These are phyloP conservation scores for Drosophila sp. DNA, from an alignment of 1,140 invertebrate genomes.

Conservation along the genomic window DNA sequence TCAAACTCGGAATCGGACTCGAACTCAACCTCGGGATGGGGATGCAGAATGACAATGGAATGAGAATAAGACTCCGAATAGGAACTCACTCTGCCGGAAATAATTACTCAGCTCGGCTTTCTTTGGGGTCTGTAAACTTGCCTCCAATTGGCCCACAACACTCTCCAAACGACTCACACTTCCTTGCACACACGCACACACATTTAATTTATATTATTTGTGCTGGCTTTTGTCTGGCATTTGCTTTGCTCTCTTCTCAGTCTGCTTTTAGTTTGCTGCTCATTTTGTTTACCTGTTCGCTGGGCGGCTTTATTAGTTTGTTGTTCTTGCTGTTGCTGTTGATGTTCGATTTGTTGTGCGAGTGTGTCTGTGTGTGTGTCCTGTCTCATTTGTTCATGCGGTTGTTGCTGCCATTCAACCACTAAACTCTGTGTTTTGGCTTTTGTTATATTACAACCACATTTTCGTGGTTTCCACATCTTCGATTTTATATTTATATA, in stretches of 20 bases:
- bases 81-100: slow-evolving; percentile 66
- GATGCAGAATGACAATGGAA: slow-evolving; percentile 3
- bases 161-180: neutral
- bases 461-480: slow-evolving; percentile 66
- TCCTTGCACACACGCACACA: slow-evolving; percentile 1
- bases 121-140: slow-evolving; percentile 47
- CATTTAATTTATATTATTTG: slow-evolving; percentile 83
- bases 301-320: slow-evolving; percentile 67
- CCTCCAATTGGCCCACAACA: slow-evolving; percentile 9
- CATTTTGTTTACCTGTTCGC: slow-evolving; percentile 67
- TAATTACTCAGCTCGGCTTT: slow-evolving; percentile 80
- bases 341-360: slow-evolving; percentile 29
- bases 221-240: slow-evolving; percentile 73
- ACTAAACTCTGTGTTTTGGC: slow-evolving; percentile 79
- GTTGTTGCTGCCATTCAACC: slow-evolving; percentile 74
- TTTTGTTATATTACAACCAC: slow-evolving; percentile 74
- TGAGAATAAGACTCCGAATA: neutral
- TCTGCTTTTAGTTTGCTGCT: slow-evolving; percentile 13
- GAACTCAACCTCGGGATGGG: slow-evolving; percentile 9
- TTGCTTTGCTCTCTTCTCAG: slow-evolving; percentile 31
- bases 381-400: slow-evolving; percentile 44
- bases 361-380: slow-evolving; percentile 23
- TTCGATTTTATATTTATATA: slow-evolving; percentile 64
- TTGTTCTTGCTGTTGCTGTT: slow-evolving; percentile 21
- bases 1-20: neutral